Base-by-base conservation (phyloP, 2,888 invertebrate species). In the Lomographa bimaculata region DNA sequence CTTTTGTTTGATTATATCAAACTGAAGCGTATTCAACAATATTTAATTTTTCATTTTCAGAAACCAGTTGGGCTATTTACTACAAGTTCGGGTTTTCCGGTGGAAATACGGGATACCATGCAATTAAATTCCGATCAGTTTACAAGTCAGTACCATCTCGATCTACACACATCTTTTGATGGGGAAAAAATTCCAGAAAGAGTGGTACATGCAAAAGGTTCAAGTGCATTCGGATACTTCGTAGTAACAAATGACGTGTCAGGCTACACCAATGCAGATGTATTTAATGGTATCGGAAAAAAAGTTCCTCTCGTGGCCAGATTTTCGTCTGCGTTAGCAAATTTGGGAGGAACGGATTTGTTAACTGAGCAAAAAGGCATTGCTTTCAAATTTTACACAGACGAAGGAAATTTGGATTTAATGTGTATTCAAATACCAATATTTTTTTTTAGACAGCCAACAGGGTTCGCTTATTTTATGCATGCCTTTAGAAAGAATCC, bases 181-280 rank as follows among this genome's bases (percentile, higher is more conserved):
- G 97, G 45, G 2, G 69, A 71, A 96, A 91, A 97, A 36, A 96
- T 97, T 59, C 97, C 97, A 0, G 97, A 97, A 68, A 91, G 97
- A 57, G 95, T 96, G 0, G 97, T 96, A 0, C 97, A 97, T 71
- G 97, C 97, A 0, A 97, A 97, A 81, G 98, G 97, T 47, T 94
- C 94, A 19, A 96, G 94, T 18, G 95, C 95, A 0, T 94, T 94
- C 64, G 95, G 94, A 0, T 94, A 94, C 63, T 95, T 96, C 57
- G 93, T 94, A 75, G 94, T 95, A 0, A 96, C 96, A 0, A 91
- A 96, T 57, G 95, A 96, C 64, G 94, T 96, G 33, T 81, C 85
- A 0, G 79, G 90, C 50, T 92, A 92, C 53, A 79, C 79, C n/a
- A 92, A 90, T 55, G 92, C 93, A 0, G 87, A 89, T 38, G 63